Evolutionary conservation across 2,113 vertebrate genomes (phyloP).

Genomic region (Peromyscus californicus): DNA sequence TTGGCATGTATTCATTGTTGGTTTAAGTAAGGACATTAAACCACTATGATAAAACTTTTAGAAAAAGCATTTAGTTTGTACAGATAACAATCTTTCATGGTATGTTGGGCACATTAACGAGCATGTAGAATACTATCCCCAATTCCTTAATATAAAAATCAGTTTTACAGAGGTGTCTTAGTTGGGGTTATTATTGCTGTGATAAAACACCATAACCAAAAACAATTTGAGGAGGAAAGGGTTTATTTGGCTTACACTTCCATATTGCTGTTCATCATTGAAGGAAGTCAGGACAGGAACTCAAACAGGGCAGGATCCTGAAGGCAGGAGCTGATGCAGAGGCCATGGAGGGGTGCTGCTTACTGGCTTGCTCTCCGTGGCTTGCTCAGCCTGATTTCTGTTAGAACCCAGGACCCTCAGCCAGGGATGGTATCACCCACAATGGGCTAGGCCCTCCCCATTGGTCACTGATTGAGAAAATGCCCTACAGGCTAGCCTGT

Average conservation of each 20-base stretch:
- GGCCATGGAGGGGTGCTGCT: too few relatives aligned
- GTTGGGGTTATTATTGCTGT: background rate
- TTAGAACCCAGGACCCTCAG: background rate
- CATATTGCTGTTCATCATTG: background rate
- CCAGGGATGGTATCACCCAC: background rate
- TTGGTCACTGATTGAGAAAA: background rate
- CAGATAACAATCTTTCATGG: background rate
- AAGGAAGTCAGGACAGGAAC: background rate
- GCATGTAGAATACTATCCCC: background rate
- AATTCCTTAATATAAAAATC: background rate
- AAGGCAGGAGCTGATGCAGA: background rate
- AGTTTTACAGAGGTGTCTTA: background rate
- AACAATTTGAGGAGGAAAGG: background rate
- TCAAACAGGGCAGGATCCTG: background rate
- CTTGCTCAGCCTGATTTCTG: background rate
- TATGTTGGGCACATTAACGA: background rate
- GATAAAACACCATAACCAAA: background rate
- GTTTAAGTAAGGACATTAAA: constrained; percentile 19
- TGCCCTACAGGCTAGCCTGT: background rate
- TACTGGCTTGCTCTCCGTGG: background rate
- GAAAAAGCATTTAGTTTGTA: background rate
- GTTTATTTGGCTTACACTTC: background rate
- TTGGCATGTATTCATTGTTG: background rate
- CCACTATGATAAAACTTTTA: background rate
- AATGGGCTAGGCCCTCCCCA: background rate